Evolutionary conservation across 2,888 invertebrate genomes (phyloP), one percentile per base, ranked within the genome.

Genomic region (Polydrusus pterygomalis): DNA sequence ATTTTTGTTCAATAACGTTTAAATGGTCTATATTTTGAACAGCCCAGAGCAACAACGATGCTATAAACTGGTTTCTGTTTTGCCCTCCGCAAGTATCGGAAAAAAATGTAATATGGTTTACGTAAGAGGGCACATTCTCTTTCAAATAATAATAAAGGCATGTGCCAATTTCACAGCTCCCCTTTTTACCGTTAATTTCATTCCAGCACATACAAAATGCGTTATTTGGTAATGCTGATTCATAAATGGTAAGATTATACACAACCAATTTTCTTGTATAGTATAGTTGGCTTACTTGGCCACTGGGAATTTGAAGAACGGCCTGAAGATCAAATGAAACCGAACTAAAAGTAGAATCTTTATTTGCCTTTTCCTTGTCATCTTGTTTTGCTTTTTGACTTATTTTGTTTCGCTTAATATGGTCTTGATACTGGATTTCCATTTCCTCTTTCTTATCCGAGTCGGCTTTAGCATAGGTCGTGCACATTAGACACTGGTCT

Each of bases 211-310:
- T 3, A 40, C 40, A 20, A 64, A 84, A 82, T 25, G 60, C 38
- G 38, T 60, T 38, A 15, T 60, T 38, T n/a, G 40, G 40, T 40
- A 40, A 40, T 40, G 40, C 60, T 60, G 60, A 60, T 17, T 60
- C 60, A 17, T 60, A 60, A 38, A 60, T 34, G 1, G 60, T 60
- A 13, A 60, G 10, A 13, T 60, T 60, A 30, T 60, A 60, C 1
- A 38, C 60, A 60, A 30, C n/a, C 11, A 60, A 34, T 60, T 60
- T 60, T 11, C 64, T 47, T 7, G 43, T 43, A 30, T 75, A 77
- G 78, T 83, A 85, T 77, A 84, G 10, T 40, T 40, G 10, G 40
- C 40, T 40, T 40, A 40, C 40, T 40, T 40, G 40, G 40, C 40
- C 40, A 10, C 40, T 40, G 10, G 40, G 40, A 40, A 40, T 40